Evolutionary conservation across 2,113 vertebrate species (phyloP), one percentile per base, ranked within the genome.

Genomic region (Odontophorus gujanensis): DNA sequence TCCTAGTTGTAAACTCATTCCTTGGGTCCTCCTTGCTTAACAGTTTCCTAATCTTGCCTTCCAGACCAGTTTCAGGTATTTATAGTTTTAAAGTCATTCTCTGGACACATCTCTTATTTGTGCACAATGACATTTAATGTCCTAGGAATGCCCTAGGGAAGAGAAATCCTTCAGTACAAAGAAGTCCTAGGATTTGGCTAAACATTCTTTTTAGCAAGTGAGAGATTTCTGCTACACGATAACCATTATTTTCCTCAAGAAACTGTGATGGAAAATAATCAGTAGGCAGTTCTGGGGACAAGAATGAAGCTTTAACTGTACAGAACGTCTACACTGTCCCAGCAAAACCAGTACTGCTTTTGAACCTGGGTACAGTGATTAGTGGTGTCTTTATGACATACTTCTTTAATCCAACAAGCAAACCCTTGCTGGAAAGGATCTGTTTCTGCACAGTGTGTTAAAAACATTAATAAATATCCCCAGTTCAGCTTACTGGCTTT

Each of bases 221-320:
- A 73, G 50, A 51, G 45, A 11, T 25, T 91, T 40, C 9, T 2
- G 11, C 63, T 55, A 28, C 3, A 1, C 0, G 3, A 0, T 15
- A 72, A 53, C 15, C 9, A 1, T 45, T 40, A 20, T 42, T 58
- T 66, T 73, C 20, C 36, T 62, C 45, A 62, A 55, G 78, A 62
- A 90, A 71, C 19, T 0, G 21, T 89, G 58, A 89, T 1, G 2
- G 38, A 36, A 40, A 86, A 79, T 16, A 43, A 42, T 17, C 40
- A 68, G 43, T 58, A 90, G 42, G 34, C 61, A 86, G 55, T 14
- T 90, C 15, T 25, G 19, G 15, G 38, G 38, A 24, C 20, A 65
- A 76, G 58, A 91, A 68, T 3, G 26, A 80, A 80, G 59, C 26
- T 3, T 4, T 50, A 93, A 82, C 36, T 74, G 36, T 19, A 82